Evolutionary conservation across 1,140 invertebrate genomes (phyloP).

Genomic region (Aphaenogaster ashmeadi): DNA sequence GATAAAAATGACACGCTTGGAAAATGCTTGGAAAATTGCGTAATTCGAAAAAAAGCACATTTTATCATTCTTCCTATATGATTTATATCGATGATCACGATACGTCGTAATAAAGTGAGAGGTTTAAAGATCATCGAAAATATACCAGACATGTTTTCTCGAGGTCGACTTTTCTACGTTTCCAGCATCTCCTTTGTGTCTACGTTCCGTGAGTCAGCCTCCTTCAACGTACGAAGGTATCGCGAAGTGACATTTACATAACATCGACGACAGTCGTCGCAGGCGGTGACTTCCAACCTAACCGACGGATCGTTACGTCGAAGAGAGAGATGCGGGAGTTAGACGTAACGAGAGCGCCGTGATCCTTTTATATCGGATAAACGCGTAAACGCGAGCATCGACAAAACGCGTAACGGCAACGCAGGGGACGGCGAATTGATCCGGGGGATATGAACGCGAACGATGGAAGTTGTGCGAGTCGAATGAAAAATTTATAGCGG

Average conservation of each 20-base stretch:
- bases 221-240: background rate
- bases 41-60: background rate
- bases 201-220: background rate
- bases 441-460: slow-evolving; percentile 3
- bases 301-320: background rate
- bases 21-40: background rate
- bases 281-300: background rate
- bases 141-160: too few relatives aligned
- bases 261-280: background rate
- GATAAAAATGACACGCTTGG: background rate
- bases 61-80: background rate
- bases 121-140: background rate
- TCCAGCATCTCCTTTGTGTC: background rate
- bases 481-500: slow-evolving; percentile 58
- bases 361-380: slow-evolving; percentile 27
- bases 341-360: background rate
- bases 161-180: background rate
- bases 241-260: slow-evolving; percentile 25
- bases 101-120: background rate
- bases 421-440: slow-evolving; percentile 12
- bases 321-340: background rate
- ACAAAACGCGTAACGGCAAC: background rate
- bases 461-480: slow-evolving; percentile 18
- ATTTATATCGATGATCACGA: background rate
- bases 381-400: slow-evolving; percentile 28